Evolutionary conservation across 2,113 vertebrate genomes (phyloP).

Genomic region (Nycticebus coucang): DNA sequence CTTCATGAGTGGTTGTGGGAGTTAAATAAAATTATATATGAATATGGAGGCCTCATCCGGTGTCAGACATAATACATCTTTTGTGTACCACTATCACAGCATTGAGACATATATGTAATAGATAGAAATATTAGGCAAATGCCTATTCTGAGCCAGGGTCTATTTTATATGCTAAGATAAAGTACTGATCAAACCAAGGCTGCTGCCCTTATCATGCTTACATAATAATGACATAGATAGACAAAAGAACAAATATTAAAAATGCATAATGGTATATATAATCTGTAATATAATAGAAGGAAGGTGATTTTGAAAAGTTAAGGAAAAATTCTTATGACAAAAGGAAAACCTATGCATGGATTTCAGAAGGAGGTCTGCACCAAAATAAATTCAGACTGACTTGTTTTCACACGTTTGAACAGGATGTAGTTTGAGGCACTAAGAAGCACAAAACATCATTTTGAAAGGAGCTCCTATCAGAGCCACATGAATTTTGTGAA

Average conservation of each 20-base stretch:
- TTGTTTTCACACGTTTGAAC: no score
- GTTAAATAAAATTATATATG: conserved; percentile 12
- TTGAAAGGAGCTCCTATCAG: no score
- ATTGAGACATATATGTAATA: not conserved
- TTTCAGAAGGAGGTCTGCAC: no score
- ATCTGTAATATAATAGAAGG: no score
- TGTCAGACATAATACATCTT: not conserved
- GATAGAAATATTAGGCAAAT: not conserved
- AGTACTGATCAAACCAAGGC: not conserved
- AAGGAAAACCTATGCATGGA: no score
- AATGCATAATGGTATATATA: not conserved
- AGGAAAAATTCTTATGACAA: no score
- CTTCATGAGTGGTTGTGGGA: not conserved
- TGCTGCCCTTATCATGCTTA: not conserved
- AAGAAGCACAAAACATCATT: no score
- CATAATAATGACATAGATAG: not conserved
- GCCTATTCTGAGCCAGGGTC: not conserved
- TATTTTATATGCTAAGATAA: not conserved
- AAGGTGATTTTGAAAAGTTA: no score
- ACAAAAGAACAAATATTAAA: not conserved
- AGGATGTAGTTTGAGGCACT: no score
- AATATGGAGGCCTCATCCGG: not conserved
- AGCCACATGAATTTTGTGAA: no score
- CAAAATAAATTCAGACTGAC: no score
- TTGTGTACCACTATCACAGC: not conserved